Conservation (phyloP, 1,140 invertebrate species). For the Bombus pyrosoma region DNA sequence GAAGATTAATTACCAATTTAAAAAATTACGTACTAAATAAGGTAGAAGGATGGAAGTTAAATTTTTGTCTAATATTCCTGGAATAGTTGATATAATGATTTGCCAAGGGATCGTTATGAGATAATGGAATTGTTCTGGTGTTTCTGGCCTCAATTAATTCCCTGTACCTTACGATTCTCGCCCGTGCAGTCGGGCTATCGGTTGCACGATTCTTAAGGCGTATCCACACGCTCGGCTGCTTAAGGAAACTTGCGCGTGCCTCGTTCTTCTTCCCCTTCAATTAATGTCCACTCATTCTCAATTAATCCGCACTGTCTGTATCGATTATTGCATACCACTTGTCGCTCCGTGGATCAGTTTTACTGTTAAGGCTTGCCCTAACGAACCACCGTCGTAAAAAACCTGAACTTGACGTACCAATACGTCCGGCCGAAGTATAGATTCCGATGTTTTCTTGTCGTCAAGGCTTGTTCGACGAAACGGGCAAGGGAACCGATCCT, state of each 20-base stretch:
- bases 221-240: constrained; percentile 43
- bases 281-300: constrained; percentile 74
- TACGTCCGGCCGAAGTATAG: constrained; percentile 45
- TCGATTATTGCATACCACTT: constrained; percentile 75
- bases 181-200: constrained; percentile 21
- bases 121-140: not conserved
- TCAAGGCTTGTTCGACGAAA: constrained; percentile 46
- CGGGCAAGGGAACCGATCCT: constrained; percentile 29
- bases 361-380: constrained; percentile 58
- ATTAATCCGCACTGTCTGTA: constrained; percentile 77
- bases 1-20: not conserved
- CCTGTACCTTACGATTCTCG: constrained; percentile 28
- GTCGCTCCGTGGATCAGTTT: constrained; percentile 59
- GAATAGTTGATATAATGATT: not conserved
- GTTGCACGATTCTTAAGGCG: constrained; percentile 49
- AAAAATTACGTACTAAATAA: not conserved
- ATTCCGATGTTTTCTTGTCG: constrained; percentile 29
- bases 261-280: constrained; percentile 68
- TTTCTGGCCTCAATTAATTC: constrained; percentile 50
- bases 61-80: not conserved
- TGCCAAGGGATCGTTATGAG: not conserved
- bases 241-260: constrained; percentile 68
- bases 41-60: not conserved
- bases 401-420: constrained; percentile 46
- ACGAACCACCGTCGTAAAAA: constrained; percentile 56